phyloP scores from a whole-genome alignment of 2,797 vertebrate species.

The Ctenochaetus hawaiiensis region DNA sequence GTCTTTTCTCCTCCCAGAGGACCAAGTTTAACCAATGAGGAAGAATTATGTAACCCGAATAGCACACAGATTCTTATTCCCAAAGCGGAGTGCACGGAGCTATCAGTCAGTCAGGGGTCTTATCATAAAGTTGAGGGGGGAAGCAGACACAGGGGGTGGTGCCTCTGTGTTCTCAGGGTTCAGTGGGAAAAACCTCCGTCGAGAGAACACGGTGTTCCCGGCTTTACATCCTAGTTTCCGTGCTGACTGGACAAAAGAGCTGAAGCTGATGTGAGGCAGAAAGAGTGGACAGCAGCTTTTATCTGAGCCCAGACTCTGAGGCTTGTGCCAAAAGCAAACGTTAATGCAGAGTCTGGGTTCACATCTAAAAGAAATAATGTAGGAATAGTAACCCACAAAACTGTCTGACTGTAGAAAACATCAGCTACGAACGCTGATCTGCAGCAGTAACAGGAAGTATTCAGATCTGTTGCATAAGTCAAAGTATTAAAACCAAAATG shows the following conservation, averaged over 20 bases:
- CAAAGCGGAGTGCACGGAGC: slow-evolving; percentile 3
- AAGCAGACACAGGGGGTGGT: slow-evolving; percentile 1
- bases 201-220: slow-evolving; percentile 69
- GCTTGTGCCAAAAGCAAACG: background rate
- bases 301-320: background rate
- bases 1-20: slow-evolving; percentile 4
- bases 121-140: slow-evolving; percentile 15
- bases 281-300: slow-evolving; percentile 14
- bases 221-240: slow-evolving; percentile 46
- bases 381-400: too few species aligned
- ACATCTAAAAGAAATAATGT: background rate
- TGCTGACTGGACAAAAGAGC: slow-evolving; percentile 56
- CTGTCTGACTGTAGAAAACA: too few species aligned
- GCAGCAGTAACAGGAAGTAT: background rate
- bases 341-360: background rate
- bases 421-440: background rate
- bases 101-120: background rate
- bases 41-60: slow-evolving; percentile 20
- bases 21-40: slow-evolving; percentile 1
- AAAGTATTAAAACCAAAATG: background rate
- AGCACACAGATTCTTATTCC: background rate
- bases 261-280: slow-evolving; percentile 11
- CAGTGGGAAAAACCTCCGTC: slow-evolving; percentile 40
- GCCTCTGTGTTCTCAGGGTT: slow-evolving; percentile 38
- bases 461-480: background rate